A percentile compares a stretch with the other conserved stretches of the same genome.
Evolutionary conservation across 2,888 invertebrate genomes (phyloP).

Genomic region (Meliscaeva auricollis): DNA sequence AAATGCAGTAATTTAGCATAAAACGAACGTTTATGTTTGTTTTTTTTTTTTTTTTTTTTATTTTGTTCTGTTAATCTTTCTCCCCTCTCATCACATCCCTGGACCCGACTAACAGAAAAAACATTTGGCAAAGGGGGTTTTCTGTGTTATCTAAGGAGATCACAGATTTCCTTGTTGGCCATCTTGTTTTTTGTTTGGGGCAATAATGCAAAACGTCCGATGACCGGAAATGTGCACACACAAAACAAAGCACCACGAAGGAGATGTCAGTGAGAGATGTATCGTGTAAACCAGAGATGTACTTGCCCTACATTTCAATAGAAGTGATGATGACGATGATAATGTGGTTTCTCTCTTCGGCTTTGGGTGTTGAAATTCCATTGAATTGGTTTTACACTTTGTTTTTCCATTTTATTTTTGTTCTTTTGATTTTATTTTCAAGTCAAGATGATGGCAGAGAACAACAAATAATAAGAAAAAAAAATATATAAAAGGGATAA

Average conservation of each 20-base stretch:
- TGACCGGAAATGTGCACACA: slow-evolving; percentile 62
- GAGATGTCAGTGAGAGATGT: slow-evolving; percentile 45
- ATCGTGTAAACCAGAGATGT: slow-evolving; percentile 59
- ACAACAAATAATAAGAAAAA: slow-evolving; percentile 20
- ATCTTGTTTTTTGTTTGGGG: slow-evolving; percentile 37
- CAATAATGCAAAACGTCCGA: slow-evolving; percentile 65
- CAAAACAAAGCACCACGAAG: slow-evolving; percentile 17
- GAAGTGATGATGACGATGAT: slow-evolving; percentile 44
- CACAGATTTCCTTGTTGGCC: slow-evolving; percentile 46
- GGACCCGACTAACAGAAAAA: not conserved
- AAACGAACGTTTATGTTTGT: slow-evolving; percentile 58
- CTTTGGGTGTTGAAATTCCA: slow-evolving; percentile 69
- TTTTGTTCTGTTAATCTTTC: slow-evolving; percentile 28
- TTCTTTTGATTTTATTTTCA: slow-evolving; percentile 50
- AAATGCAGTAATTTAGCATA: slow-evolving; percentile 76
- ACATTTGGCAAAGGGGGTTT: not conserved
- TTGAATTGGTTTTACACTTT: slow-evolving; percentile 66
- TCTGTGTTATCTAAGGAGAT: slow-evolving; percentile 64
- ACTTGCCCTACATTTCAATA: slow-evolving; percentile 72
- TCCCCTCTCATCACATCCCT: slow-evolving; percentile 11
- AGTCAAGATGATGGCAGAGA: slow-evolving; percentile 26
- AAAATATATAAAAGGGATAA: slow-evolving; percentile 3
- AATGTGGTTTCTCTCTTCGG: slow-evolving; percentile 50
- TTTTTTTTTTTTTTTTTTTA: slow-evolving; percentile 32
- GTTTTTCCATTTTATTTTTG: slow-evolving; percentile 32